Base-by-base conservation (phyloP, 2,797 vertebrate species). In the Macrochelys suwanniensis region DNA sequence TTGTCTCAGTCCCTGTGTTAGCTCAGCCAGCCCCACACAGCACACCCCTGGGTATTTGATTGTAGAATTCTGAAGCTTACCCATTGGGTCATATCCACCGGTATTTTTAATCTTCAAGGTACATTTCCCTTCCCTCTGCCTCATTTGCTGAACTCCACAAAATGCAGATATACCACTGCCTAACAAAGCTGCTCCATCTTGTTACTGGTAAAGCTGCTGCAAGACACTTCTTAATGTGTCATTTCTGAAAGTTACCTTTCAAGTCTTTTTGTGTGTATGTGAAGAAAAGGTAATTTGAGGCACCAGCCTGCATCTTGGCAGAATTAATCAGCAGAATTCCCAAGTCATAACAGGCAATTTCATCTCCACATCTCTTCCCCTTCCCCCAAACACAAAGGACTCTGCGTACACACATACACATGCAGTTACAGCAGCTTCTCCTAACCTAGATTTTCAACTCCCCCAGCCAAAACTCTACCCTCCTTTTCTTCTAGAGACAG, bases 1-100 rank as follows among this genome's bases (percentile, higher is more conserved):
- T 76, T 47, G n/a, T 37, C 26, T 15, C 50, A 11, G 26, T 42
- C n/a, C 53, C 80, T 31, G 57, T 78, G 56, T 17, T 56, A 80
- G n/a, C 0, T 2, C 19, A 3, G 4, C 9, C 26, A 61, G 57
- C 28, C 31, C 10, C 54, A 59, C 16, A 33, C 10, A 11, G 56
- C 17, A 13, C 2, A 2, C 3, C 15, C 31, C 82, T 56, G 78
- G 74, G 6, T 33, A 51, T 21, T 11, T 9, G 78, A 11, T 51
- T 71, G 33, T 79, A 49, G 25, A 90, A 49, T 15, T 13, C 10
- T 51, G 21, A 80, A 68, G 61, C 33, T 16, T 65, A 17, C 4
- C 83, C 82, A 51, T 31, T 15, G 23, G 49, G 56, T 8, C 50
- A 26, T 19, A 84, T 56, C 49, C 49, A 45, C 12, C 45, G 5